Evolutionary conservation across 2,888 invertebrate genomes (phyloP).

Genomic region (Anodontia alba): DNA sequence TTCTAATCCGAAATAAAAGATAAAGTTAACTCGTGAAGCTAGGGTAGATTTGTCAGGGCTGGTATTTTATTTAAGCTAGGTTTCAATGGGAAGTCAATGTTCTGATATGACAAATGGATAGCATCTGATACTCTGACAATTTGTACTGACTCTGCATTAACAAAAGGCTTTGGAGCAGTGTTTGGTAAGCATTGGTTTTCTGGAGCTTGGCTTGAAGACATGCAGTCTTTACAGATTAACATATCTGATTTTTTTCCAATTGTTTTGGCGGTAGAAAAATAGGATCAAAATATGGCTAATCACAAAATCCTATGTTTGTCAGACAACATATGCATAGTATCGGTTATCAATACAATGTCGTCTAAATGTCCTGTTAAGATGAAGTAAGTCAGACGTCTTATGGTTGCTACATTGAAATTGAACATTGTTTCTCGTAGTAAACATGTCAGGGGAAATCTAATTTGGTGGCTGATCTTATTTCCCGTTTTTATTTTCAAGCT

Average conservation of each 20-base stretch:
- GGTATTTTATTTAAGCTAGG: not conserved
- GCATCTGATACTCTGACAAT: slow-evolving; percentile 22
- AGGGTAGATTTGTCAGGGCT: not conserved
- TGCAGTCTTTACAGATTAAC: not conserved
- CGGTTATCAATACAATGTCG: no score
- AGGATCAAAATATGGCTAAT: slow-evolving; percentile 30
- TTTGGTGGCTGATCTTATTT: slow-evolving; percentile 30
- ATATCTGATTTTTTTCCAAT: slow-evolving; percentile 38
- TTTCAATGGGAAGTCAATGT: not conserved
- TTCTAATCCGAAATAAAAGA: not conserved
- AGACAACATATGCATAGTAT: no score
- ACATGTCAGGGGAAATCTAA: slow-evolving; percentile 35
- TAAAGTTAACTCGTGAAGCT: not conserved
- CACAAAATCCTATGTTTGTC: slow-evolving; percentile 41
- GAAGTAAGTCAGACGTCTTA: no score
- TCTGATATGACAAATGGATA: slow-evolving; percentile 6
- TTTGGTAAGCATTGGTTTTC: slow-evolving; percentile 33
- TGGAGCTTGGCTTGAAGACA: slow-evolving; percentile 4
- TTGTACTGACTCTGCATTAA: slow-evolving; percentile 24
- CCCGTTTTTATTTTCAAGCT: slow-evolving; percentile 45
- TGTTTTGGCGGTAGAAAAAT: slow-evolving; percentile 36
- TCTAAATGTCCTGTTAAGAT: no score
- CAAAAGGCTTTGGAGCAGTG: slow-evolving; percentile 38
- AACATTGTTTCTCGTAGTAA: slow-evolving; percentile 24
- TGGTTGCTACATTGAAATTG: no score